Percentiles rank a stretch among this genome's conserved stretches.
These are phyloP conservation scores for Onthophagus taurus DNA, from an alignment of 1,140 invertebrate species.

Conservation along the genomic window DNA sequence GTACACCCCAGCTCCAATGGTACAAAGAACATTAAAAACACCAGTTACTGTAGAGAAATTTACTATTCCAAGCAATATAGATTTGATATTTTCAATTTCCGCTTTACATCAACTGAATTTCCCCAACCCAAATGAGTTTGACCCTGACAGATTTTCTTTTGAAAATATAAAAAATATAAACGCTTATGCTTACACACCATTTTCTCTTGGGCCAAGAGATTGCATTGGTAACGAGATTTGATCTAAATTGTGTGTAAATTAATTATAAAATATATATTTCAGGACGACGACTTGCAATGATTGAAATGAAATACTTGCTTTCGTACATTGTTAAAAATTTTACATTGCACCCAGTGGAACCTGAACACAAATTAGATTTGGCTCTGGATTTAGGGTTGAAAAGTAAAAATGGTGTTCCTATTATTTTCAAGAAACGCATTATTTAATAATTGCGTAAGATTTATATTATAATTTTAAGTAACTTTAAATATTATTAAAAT, in stretches of 20 bases:
- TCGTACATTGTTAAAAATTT: neutral
- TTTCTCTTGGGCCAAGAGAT: neutral
- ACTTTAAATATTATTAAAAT: too few relatives aligned
- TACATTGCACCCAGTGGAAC: neutral
- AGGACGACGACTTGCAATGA: conserved; percentile 2
- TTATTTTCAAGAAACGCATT: neutral
- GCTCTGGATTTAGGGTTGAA: neutral
- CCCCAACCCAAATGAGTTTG: conserved; percentile 1
- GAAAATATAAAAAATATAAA: neutral
- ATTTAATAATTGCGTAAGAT: too few relatives aligned
- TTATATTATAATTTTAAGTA: too few relatives aligned
- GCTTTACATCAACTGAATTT: too few relatives aligned
- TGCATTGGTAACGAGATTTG: neutral
- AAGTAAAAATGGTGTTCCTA: neutral
- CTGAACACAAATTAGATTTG: neutral
- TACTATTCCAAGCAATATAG: too few relatives aligned
- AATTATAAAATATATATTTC: conserved; percentile 5
- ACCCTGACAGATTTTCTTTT: neutral
- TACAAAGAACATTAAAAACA: neutral
- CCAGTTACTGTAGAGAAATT: too few relatives aligned
- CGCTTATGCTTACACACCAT: neutral
- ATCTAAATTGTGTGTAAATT: neutral
- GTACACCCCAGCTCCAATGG: neutral
- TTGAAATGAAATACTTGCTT: neutral
- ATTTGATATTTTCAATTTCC: too few relatives aligned